Evolutionary conservation across 2,888 invertebrate genomes (phyloP), one percentile per base, ranked within the genome.

Genomic region (Epirrita christyi): DNA sequence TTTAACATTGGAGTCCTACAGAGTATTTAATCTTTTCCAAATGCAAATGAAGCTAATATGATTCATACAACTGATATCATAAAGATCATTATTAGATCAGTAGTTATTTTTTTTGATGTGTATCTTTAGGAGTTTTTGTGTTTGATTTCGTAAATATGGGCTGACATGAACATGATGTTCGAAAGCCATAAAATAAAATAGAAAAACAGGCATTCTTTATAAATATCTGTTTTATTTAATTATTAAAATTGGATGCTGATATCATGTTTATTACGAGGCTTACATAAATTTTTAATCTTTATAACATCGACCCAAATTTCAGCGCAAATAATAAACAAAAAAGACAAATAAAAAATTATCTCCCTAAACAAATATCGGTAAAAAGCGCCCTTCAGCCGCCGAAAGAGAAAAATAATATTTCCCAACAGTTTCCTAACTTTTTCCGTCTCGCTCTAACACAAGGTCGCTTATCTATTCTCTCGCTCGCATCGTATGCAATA

Each of bases 391-490:
- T 92, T 89, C 90, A 76, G 74, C 66, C 75, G 83, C 85, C 79
- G 83, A 87, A 86, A 85, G 88, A 88, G 86, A 90, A 90, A 90
- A 91, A 88, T 85, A 53, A 83, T 86, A 83, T 92, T 90, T 90
- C 89, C 90, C 85, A 92, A 90, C 76, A 83, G 87, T 92, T 92
- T 91, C 90, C 86, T 81, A 91, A 91, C 81, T 75, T 82, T 70
- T 68, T 66, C 64, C 69, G 78, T 88, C 92, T 84, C 86, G 76
- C 68, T 89, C 77, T 67, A 70, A 79, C 85, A 75, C 86, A 87
- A 88, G 85, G 87, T 83, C 84, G 82, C 67, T 67, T 60, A 69
- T 76, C 75, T 73, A 72, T 67, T 68, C 72, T 86, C 89, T 76
- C 83, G 63, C 80, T 90, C 88, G 70, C 88, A 85, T 89, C 77